Percentiles rank a stretch among this genome's conserved stretches.
Conservation (phyloP, 2,113 vertebrate species). For the Varanus salvator region DNA sequence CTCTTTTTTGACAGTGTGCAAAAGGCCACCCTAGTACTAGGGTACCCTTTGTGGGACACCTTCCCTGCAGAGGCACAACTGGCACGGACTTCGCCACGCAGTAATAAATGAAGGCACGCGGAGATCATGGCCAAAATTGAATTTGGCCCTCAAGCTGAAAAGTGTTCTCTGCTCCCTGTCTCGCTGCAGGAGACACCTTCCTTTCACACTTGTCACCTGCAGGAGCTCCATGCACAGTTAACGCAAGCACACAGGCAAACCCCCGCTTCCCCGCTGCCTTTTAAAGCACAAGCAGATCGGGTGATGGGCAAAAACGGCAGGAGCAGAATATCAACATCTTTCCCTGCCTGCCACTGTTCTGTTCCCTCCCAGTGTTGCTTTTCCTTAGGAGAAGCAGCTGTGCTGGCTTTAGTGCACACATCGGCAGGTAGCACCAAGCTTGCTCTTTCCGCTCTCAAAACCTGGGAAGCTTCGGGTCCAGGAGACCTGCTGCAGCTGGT, state of each 20-base stretch:
- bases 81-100: too few relatives aligned
- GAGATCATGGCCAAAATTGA: too few relatives aligned
- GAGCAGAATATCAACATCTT: background rate
- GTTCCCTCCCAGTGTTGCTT: background rate
- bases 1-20: too few relatives aligned
- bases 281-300: background rate
- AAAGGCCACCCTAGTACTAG: too few relatives aligned
- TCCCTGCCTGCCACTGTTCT: background rate
- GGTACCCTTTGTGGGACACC: too few relatives aligned
- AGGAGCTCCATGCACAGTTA: too few relatives aligned
- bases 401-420: fast-evolving
- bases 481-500: background rate
- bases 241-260: background rate
- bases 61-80: too few relatives aligned
- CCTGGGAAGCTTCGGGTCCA: background rate
- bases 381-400: background rate
- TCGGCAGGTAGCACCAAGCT: background rate
- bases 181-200: too few relatives aligned
- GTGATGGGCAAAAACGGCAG: background rate
- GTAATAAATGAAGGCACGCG: too few relatives aligned
- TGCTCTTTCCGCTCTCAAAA: background rate
- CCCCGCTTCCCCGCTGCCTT: background rate
- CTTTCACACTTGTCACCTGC: too few relatives aligned
- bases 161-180: too few relatives aligned
- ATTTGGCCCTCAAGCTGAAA: too few relatives aligned